Base-by-base conservation (phyloP, 2,113 vertebrate genomes). In the Lepus americanus region DNA sequence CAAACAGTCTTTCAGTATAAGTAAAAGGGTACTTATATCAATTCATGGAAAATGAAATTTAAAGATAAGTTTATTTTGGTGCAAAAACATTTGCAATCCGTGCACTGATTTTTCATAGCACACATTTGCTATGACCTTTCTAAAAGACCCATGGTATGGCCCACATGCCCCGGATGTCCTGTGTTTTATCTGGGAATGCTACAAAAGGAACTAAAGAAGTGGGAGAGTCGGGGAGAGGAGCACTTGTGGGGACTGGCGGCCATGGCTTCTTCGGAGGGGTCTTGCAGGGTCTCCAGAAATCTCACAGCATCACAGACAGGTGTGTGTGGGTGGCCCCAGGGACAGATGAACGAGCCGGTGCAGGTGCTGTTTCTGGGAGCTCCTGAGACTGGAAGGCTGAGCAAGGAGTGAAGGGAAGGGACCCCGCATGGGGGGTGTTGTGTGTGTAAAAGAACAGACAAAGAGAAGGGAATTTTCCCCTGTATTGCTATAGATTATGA, bases 401-500 rank as follows among this genome's bases (percentile, higher is more conserved):
- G 16, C 9, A 36, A 59, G 29, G 69, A 55, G 27, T 29, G 49
- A 61, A 76, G 9, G 59, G 22, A 66, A 82, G 93, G 17, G 44
- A 49, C 51, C n/a, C 20, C 5, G 14, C 10, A 33, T 44, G 5
- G 23, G 23, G 29, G 11, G 6, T 70, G 27, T 53, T 59, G 6
- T 9, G 1, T 63, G 77, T 70, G 9, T 29, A 23, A 53, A 53
- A 72, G 25, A 86, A 93, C 7, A 61, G 55, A 63, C 93, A 89
- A 66, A 20, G n/a, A 93, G 87, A 94, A 93, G 66, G 81, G 7
- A 33, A 64, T 59, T 89, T 93, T 94, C 14, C 89, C 82, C 89
- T 29, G n/a, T 92, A 55, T 89, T 64, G 61, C 91, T 89, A 51
- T 72, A 94, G 82, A 94, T 97, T 97, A 97, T 93, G 86, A 97